These are phyloP conservation scores for Ectemnius cavifrons DNA, from an alignment of 2,888 invertebrate genomes.

Conservation along the genomic window DNA sequence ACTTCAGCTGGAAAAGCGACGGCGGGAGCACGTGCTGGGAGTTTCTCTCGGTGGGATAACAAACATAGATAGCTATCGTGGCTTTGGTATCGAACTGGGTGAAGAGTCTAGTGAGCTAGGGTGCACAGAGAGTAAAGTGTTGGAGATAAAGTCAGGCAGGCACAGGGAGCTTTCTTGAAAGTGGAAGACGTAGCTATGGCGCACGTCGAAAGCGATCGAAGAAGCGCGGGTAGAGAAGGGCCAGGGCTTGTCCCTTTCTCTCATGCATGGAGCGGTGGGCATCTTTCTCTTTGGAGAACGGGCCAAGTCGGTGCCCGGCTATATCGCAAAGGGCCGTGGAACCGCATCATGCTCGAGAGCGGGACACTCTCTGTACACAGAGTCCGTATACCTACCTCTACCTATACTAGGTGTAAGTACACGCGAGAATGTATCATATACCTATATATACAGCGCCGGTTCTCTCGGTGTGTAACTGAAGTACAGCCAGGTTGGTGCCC, in stretches of 20 bases:
- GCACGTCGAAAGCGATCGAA: slow-evolving; percentile 51
- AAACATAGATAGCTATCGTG: slow-evolving; percentile 22
- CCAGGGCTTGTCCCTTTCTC: slow-evolving; percentile 48
- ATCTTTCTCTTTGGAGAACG: slow-evolving; percentile 59
- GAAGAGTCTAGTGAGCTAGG: too few species aligned
- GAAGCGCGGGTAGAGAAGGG: slow-evolving; percentile 16
- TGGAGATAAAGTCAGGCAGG: slow-evolving; percentile 10
- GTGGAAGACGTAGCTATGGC: slow-evolving; percentile 43
- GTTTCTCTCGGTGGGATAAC: slow-evolving; percentile 24
- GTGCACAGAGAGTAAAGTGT: background rate
- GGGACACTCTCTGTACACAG: slow-evolving; percentile 68
- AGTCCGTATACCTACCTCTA: slow-evolving; percentile 57
- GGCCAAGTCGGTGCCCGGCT: slow-evolving; percentile 62
- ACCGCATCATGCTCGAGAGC: slow-evolving; percentile 69
- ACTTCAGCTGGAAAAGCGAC: slow-evolving; percentile 17
- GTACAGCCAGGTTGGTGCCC: slow-evolving; percentile 78
- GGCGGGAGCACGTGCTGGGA: slow-evolving; percentile 3
- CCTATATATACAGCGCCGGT: slow-evolving; percentile 58
- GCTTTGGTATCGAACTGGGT: too few species aligned
- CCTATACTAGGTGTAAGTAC: slow-evolving; percentile 70
- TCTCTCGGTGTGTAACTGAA: slow-evolving; percentile 74
- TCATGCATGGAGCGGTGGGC: slow-evolving; percentile 28
- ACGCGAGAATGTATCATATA: slow-evolving; percentile 65
- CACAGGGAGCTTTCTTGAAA: slow-evolving; percentile 49
- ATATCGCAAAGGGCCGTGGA: slow-evolving; percentile 62